Evolutionary conservation across 2,797 vertebrate species (phyloP).

Genomic region (Urocyon cinereoargenteus): DNA sequence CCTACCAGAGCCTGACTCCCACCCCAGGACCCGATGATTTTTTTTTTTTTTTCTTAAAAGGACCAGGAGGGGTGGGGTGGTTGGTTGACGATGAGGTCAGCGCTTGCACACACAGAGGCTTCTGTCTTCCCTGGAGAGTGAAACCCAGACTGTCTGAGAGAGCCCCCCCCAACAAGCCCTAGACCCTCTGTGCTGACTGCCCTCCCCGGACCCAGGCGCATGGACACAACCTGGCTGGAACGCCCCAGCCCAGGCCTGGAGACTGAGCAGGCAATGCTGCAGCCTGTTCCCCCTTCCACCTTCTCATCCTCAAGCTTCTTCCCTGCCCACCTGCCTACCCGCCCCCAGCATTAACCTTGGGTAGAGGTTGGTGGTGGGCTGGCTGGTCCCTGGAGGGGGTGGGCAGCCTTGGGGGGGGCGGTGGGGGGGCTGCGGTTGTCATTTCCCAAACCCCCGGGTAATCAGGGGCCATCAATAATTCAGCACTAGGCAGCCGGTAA

Average conservation of each 20-base stretch:
- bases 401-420: slow-evolving; percentile 65
- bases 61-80: slow-evolving; percentile 79
- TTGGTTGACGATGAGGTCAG: slow-evolving; percentile 86
- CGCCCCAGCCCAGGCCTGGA: not conserved
- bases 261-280: not conserved
- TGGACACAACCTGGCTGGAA: slow-evolving; percentile 41
- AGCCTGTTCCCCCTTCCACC: slow-evolving; percentile 28
- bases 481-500: slow-evolving; percentile 87
- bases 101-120: slow-evolving; percentile 82
- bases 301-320: slow-evolving; percentile 48
- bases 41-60: slow-evolving; percentile 80
- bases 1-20: slow-evolving; percentile 25
- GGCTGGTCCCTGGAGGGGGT: slow-evolving; percentile 79
- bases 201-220: slow-evolving; percentile 51
- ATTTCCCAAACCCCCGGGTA: slow-evolving; percentile 88
- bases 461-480: slow-evolving; percentile 89
- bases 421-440: slow-evolving; percentile 79
- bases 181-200: slow-evolving; percentile 70
- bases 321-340: slow-evolving; percentile 77
- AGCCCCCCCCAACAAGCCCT: slow-evolving; percentile 6
- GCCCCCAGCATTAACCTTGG: slow-evolving; percentile 84
- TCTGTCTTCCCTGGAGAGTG: slow-evolving; percentile 85
- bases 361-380: slow-evolving; percentile 84
- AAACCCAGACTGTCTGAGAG: slow-evolving; percentile 84
- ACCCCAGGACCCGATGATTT: slow-evolving; percentile 26